phyloP scores from a whole-genome alignment of 1,140 invertebrate genomes.

The Pectinophora gossypiella region DNA sequence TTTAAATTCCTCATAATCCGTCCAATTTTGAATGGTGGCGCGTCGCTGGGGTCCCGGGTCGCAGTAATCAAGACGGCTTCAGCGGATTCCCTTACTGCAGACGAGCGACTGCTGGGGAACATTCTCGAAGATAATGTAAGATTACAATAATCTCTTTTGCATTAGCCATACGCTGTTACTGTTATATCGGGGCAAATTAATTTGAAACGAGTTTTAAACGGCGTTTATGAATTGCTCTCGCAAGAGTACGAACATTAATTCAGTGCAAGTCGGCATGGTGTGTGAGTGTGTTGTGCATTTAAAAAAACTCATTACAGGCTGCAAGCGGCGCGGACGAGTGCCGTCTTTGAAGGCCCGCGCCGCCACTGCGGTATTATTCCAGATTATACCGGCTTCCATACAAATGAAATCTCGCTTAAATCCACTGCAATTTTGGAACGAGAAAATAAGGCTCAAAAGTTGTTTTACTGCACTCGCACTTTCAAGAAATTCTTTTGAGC shows the following conservation, averaged over 20 bases:
- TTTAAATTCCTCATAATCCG: constrained; percentile 74
- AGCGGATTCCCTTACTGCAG: constrained; percentile 58
- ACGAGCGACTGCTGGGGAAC: constrained; percentile 30
- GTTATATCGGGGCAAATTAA: constrained; percentile 10
- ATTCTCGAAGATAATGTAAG: constrained; percentile 36
- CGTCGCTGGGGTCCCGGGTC: constrained; percentile 54
- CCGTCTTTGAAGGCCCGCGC: constrained; percentile 70
- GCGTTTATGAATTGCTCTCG: constrained; percentile 39
- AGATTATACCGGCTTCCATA: constrained; percentile 72
- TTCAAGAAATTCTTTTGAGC: constrained; percentile 60
- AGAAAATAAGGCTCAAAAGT: constrained; percentile 71
- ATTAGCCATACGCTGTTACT: background rate
- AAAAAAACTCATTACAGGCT: constrained; percentile 72
- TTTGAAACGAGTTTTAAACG: constrained; percentile 22
- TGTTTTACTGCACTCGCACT: constrained; percentile 69
- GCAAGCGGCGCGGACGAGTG: constrained; percentile 66
- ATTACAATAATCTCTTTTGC: constrained; percentile 24
- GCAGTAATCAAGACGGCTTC: constrained; percentile 69
- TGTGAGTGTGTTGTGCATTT: constrained; percentile 68
- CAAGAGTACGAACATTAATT: constrained; percentile 41
- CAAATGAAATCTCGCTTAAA: constrained; percentile 75
- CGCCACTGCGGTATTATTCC: constrained; percentile 72
- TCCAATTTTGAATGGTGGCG: constrained; percentile 66
- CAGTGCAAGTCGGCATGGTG: constrained; percentile 46
- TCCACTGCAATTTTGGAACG: constrained; percentile 71